Conservation (phyloP, 2,113 vertebrate species). For the Urocolius indicus region DNA sequence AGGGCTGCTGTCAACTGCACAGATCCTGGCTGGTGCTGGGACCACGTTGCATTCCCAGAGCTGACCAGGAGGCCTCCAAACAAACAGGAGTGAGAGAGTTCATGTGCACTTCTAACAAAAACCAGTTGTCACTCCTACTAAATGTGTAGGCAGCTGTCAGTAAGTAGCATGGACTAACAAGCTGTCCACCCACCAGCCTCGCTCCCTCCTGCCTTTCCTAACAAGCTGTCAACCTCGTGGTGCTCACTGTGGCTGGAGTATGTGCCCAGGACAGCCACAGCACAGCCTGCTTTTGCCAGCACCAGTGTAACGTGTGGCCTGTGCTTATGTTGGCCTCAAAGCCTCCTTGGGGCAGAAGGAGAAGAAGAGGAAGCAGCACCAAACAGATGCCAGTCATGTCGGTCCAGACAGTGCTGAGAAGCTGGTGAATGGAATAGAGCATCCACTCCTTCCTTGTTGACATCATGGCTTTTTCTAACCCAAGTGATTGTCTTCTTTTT, state of each 20-base stretch:
- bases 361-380: neutral
- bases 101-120: constrained; percentile 48
- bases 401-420: neutral
- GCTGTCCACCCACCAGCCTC: constrained; percentile 41
- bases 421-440: neutral
- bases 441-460: neutral
- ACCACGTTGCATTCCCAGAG: neutral
- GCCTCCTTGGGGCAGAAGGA: neutral
- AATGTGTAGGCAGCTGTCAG: constrained; percentile 39
- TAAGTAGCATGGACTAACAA: constrained; percentile 68
- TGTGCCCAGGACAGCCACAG: neutral
- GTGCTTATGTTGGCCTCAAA: neutral
- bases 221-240: constrained; percentile 13
- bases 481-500: constrained; percentile 7
- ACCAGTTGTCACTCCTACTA: constrained; percentile 29
- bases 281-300: neutral
- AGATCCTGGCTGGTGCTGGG: constrained; percentile 23
- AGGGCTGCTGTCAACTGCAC: constrained; percentile 22
- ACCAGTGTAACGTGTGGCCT: neutral
- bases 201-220: constrained; percentile 41
- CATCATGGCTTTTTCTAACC: neutral
- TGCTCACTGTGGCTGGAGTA: neutral
- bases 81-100: neutral
- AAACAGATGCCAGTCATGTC: neutral
- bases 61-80: neutral